Base-by-base conservation (phyloP, 1,140 invertebrate genomes). In the Laupala kohalensis region DNA sequence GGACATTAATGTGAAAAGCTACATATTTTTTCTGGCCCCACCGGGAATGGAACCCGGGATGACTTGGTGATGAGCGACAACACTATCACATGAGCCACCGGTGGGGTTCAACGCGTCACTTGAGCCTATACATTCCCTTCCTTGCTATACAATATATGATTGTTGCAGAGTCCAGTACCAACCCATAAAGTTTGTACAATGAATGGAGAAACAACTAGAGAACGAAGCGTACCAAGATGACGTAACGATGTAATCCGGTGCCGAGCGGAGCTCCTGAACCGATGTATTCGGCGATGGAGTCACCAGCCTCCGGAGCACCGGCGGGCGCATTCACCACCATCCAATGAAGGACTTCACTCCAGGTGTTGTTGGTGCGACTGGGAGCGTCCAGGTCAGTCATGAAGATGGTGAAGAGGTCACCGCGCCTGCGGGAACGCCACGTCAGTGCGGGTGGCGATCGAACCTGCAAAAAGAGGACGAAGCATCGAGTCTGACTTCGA, bases 171-270 rank as follows among this genome's bases (percentile, higher is more conserved):
- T n/a, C n/a, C n/a, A n/a, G n/a, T n/a, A n/a, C n/a, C n/a, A n/a
- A n/a, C n/a, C n/a, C n/a, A n/a, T n/a, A n/a, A n/a, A n/a, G n/a
- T n/a, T n/a, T n/a, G n/a, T n/a, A n/a, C n/a, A n/a, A n/a, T n/a
- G n/a, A n/a, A n/a, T n/a, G n/a, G n/a, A n/a, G n/a, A n/a, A n/a
- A n/a, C n/a, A n/a, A n/a, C n/a, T n/a, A n/a, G n/a, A n/a, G n/a
- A n/a, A n/a, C n/a, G n/a, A n/a, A n/a, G n/a, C 90, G 97, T 0
- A 95, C 77, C 25, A 97, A 77, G 75, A 93, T 95, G 0, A 97
- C 88, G 79, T 98, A 98, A 69, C 95, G 88, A 83, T 97, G 95
- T 24, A 96, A 84, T 24, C 88, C 87, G 70, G 84, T 84, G n/a
- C 78, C 83, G 76, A 86, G 81, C 3, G 87, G 87, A 0, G 89